Percentiles rank a stretch among this genome's conserved stretches.
These are phyloP conservation scores for Limnephilus rhombicus DNA, from an alignment of 2,888 invertebrate species.

Conservation along the genomic window DNA sequence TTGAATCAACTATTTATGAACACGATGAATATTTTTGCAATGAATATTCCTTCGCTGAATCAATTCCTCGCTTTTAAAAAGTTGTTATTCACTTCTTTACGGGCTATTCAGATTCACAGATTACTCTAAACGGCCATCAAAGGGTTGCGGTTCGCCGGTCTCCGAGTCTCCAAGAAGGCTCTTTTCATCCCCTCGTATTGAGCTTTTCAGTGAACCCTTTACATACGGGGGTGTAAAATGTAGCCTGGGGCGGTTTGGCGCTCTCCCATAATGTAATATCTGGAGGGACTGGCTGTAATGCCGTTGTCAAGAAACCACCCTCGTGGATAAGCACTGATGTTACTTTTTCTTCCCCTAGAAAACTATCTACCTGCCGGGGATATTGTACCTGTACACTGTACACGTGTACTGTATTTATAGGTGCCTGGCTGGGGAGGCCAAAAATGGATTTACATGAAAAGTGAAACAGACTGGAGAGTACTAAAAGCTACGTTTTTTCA, in stretches of 20 bases:
- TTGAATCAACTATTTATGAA: background rate
- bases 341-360: conserved; percentile 46
- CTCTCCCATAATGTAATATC: conserved; percentile 62
- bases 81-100: conserved; percentile 21
- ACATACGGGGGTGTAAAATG: conserved; percentile 57
- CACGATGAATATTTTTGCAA: background rate
- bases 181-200: conserved; percentile 46
- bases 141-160: background rate
- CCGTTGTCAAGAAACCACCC: conserved; percentile 55
- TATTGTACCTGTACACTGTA: background rate
- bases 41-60: background rate
- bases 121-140: conserved; percentile 31
- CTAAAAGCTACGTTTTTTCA: conserved; percentile 53
- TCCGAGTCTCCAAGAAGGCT: background rate
- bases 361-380: conserved; percentile 37
- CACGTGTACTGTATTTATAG: background rate
- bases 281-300: conserved; percentile 58
- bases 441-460: conserved; percentile 56
- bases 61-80: background rate
- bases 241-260: conserved; percentile 57
- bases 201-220: conserved; percentile 56
- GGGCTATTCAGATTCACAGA: conserved; percentile 2
- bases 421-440: conserved; percentile 18
- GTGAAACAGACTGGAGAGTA: conserved; percentile 55
- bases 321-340: conserved; percentile 58